Evolutionary conservation across 2,888 invertebrate genomes (phyloP), one percentile per base, ranked within the genome.

Genomic region (Drosophila parthenogenetica): DNA sequence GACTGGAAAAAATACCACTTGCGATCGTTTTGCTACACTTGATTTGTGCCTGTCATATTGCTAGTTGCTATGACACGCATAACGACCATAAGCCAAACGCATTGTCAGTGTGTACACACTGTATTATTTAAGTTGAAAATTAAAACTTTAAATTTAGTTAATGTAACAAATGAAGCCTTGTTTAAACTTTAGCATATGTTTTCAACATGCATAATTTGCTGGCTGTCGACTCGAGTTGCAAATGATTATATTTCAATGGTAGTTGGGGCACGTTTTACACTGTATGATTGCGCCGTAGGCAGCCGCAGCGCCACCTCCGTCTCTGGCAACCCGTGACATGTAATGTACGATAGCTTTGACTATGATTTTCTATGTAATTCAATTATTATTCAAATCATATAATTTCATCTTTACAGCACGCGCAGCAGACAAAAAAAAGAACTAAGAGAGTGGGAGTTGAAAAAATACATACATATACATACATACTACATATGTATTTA

Each of bases 341-440:
- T 60, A 37, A 29, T 54, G 51, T 55, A 54, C 53, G 37, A 39
- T 43, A 65, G 61, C 72, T 79, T 69, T 80, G 69, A 69, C 57
- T 83, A 83, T 86, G 89, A 89, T 88, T 84, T 89, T 81, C 82
- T 90, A 35, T 35, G 13, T 35, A 90, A 90, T 90, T 91, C 90
- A 86, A 90, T 91, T 91, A 90, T 90, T 91, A 91, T 91, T 91
- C 91, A 91, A 91, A 91, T 90, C 90, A 89, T 89, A 91, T 89
- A 90, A 91, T 87, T 90, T 86, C 86, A 90, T 90, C 81, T 75
- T 78, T 72, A 75, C 55, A 55, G 46, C 72, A 69, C 72, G 72
- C 71, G 50, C 60, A 48, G 57, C 53, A 35, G 42, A 29, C 29
- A 29, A 29, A 54, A 49, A 43, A 40, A 22, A 22, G 22, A 25